Percentiles rank a stretch among this genome's conserved stretches.
Conservation (phyloP, 2,888 invertebrate species). For the Apotomis turbidana region DNA sequence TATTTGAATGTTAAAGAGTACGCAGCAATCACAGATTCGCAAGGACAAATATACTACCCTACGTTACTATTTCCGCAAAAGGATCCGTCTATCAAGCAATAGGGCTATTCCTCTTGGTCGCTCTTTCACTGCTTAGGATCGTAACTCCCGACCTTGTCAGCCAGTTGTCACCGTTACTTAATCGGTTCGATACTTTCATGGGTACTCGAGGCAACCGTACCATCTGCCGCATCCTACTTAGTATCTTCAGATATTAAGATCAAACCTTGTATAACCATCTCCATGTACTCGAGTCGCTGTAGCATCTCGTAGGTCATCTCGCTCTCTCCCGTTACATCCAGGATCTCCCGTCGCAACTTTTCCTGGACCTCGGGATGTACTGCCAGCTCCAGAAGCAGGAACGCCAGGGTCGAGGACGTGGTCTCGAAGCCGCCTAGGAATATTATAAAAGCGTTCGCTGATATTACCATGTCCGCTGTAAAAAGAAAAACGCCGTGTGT, state of each 20-base stretch:
- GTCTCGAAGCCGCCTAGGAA: constrained; percentile 86
- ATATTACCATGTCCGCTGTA: constrained; percentile 81
- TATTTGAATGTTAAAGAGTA: too few species aligned
- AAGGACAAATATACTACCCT: too few species aligned
- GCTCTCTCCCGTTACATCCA: constrained; percentile 62
- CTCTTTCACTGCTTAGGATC: too few species aligned
- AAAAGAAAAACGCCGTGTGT: constrained; percentile 12
- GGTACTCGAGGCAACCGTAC: too few species aligned
- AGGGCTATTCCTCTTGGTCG: too few species aligned
- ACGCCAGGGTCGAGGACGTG: constrained; percentile 82
- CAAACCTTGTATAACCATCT: constrained; percentile 83
- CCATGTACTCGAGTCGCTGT: constrained; percentile 82
- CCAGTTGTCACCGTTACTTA: too few species aligned
- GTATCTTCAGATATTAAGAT: not conserved
- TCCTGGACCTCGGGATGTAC: constrained; percentile 80
- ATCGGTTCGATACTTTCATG: too few species aligned
- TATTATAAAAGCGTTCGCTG: constrained; percentile 84
- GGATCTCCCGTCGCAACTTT: constrained; percentile 77
- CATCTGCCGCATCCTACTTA: not conserved
- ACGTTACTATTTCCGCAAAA: too few species aligned
- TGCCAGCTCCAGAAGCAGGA: constrained; percentile 82
- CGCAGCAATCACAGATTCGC: too few species aligned
- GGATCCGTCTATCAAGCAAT: too few species aligned
- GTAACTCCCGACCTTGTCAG: too few species aligned
- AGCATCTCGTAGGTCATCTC: constrained; percentile 78